Evolutionary conservation across 2,797 vertebrate genomes (phyloP), one percentile per base, ranked within the genome.

Genomic region (Cryptoprocta ferox): DNA sequence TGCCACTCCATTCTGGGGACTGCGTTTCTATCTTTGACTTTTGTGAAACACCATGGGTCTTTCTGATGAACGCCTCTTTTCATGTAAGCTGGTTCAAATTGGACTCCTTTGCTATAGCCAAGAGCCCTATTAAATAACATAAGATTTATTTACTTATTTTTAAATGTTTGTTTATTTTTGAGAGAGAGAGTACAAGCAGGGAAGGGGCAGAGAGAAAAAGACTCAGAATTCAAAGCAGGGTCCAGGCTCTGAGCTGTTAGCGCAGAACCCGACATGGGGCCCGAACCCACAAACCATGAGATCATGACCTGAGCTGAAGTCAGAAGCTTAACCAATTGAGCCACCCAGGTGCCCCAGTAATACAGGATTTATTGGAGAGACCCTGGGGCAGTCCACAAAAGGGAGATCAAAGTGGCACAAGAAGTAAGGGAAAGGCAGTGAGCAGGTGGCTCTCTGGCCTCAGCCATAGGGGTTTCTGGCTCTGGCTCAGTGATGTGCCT

Each of bases 21-120:
- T 56, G 42, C 2, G 28, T 56, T 61, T 14, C 48, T 66, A 26
- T 50, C 81, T 92, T 70, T 37, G 39, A 83, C 37, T 19, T 80
- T 68, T 75, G 39, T 80, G 48, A 91, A 16, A 61, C 11, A 28
- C 15, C 21, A 61, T 39, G 35, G 45, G 68, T 89, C 37, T 94
- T 94, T 37, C 12, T 35, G 50, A 6, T 32, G 30, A 83, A 80
- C 84, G 75, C n/a, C 14, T 88, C 56, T 91, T 82, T 89, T 70
- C 28, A 73, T 15, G 56, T 87, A 37, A 93, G 45, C 39, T 89
- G 28, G 5, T 80, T 80, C 50, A 35, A 18, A 56, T 3, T 48
- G 32, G 6, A 10, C 37, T 37, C 14, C 16, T 30, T 70, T 37
- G 42, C 50, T 70, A 4, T 53, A 78, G 65, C 42, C 50, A 71